phyloP scores from a whole-genome alignment of 30 jellyfish, hydroid and myxozoan species.

The Turritopsis dohrnii region DNA sequence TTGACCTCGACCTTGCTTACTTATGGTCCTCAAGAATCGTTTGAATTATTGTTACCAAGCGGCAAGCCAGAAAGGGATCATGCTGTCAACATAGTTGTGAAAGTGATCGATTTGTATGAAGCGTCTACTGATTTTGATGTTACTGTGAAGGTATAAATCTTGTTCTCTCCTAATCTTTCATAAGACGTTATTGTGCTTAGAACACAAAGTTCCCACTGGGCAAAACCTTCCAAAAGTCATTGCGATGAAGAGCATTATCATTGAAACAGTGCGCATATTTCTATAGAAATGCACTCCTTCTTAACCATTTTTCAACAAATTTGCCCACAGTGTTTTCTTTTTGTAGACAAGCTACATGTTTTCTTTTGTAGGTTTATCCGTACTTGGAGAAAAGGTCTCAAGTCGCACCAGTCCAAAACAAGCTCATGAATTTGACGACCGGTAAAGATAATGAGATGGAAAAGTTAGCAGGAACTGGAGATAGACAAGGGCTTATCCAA shows the following conservation, averaged over 20 bases:
- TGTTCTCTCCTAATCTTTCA: no score
- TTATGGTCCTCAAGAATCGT: slow-evolving; percentile 11
- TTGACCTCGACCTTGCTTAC: background rate
- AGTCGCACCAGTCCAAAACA: slow-evolving; percentile 5
- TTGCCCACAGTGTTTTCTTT: no score
- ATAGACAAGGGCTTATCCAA: slow-evolving; percentile 20
- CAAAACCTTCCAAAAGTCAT: no score
- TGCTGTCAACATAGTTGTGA: slow-evolving; percentile 17
- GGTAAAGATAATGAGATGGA: slow-evolving; percentile 1
- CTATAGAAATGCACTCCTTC: no score
- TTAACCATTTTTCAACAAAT: no score
- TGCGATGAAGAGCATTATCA: no score
- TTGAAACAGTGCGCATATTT: no score
- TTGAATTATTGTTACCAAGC: slow-evolving; percentile 3
- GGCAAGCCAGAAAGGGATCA: slow-evolving; percentile 2
- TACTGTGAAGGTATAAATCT: slow-evolving; percentile 4
- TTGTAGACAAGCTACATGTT: no score
- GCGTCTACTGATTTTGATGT: slow-evolving; percentile 13
- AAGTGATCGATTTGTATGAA: slow-evolving; percentile 14
- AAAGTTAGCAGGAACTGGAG: background rate
- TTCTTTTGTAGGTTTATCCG: background rate
- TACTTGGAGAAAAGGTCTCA: background rate
- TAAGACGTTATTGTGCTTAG: no score
- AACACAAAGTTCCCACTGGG: no score
- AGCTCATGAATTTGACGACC: background rate